Evolutionary conservation across 1,140 invertebrate species (phyloP), one percentile per base, ranked within the genome.

Genomic region (Drosophila auraria): DNA sequence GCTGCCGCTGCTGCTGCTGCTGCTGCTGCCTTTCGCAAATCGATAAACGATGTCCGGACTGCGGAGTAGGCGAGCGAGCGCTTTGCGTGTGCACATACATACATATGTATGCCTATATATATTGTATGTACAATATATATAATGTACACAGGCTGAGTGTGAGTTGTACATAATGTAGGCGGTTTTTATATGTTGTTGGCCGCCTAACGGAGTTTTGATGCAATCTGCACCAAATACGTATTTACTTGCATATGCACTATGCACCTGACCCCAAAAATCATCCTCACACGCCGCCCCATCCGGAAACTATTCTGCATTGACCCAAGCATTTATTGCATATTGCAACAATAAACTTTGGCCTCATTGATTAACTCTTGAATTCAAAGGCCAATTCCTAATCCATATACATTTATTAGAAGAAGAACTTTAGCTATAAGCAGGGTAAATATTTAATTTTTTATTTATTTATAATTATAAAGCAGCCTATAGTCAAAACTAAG

Each of bases 31-130:
- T 82, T 90, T 84, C 64, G 75, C 82, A 90, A 89, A 89, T 89
- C 84, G 84, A 89, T 89, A 89, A 90, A 89, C 84, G 82, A 84
- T 84, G 84, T 89, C 74, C 86, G 78, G 81, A 82, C 75, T 71
- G 75, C 71, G 83, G 78, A 80, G 73, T 68, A 81, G 82, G 78
- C 82, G 72, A 84, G 65, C 82, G 82, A 84, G 61, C 82, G 82
- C 83, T 86, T 87, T 79, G 80, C 83, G 83, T 83, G 83, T 87
- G 63, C 58, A 78, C 65, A 77, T 57, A 62, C 15, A 40, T 36
- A 62, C 38, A 25, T 50, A 14, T 50, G 12, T 62, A 63, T 25
- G 58, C 27, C 45, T 38, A 63, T 17, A 57, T 38, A 33, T 65
- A 17, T 61, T 64, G 40, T n/a, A 57, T 12, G 30, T 53, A 60